Base-by-base conservation (phyloP, 2,888 invertebrate genomes). In the Caenorhabditis drosophilae region DNA sequence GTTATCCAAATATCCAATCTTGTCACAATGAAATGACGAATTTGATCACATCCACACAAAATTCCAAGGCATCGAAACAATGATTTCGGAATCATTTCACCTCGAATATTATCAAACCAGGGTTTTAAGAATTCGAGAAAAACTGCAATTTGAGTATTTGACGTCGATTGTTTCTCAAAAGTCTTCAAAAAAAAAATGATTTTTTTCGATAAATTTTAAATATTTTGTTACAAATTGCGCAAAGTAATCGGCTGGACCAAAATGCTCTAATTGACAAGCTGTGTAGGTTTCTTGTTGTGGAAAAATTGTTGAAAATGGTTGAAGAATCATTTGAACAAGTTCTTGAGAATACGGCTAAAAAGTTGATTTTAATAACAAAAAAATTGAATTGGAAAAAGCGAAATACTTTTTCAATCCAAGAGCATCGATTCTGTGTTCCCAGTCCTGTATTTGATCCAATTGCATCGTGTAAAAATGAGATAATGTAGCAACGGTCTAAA, bases 21-120 rank as follows among this genome's bases (percentile, higher is more conserved):
- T 20, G 41, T 53, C 18, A 60, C 52, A 12, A 66, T 53, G 42
- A 66, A 66, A 16, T 53, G 41, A 1, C 66, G 47, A n/a, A 55
- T 48, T 26, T 60, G 54, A 11, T 58, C 58, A 20, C 36, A 49
- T 0, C 66, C 66, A 42, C 66, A 56, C 0, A 66, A 46, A 3
- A 58, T 31, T 7, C 52, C 42, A 0, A 66, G 42, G 2, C 53
- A 42, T n/a, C 56, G 53, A 50, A 66, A 60, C 12, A 66, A 25
- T 1, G 66, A 46, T 35, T 46, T 66, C 16, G 66, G 66, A 4
- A 58, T 48, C 0, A 54, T n/a, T 40, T 66, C 66, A 4, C 59
- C 60, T 12, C 60, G 59, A 40, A 66, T 46, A 12, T 34, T 50
- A 7, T 66, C 66, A 31, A 66, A 66, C 66, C 66, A 66, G 0